Percentiles rank a stretch among this genome's conserved stretches.
These are phyloP conservation scores for Phorcus lineatus DNA, from an alignment of 2,888 invertebrate genomes.

Conservation along the genomic window DNA sequence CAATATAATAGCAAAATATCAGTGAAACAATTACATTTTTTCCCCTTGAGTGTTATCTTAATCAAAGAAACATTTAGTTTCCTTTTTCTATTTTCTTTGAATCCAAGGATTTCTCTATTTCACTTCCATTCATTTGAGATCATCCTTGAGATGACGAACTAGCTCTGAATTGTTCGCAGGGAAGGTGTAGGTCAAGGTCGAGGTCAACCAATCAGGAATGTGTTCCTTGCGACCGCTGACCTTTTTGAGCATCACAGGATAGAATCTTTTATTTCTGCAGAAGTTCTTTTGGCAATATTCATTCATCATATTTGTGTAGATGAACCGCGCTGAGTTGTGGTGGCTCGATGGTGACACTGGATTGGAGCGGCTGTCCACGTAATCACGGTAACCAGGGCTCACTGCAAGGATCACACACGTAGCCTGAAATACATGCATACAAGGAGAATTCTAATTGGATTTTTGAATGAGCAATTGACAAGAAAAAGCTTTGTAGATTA, in stretches of 20 bases:
- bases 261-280: not conserved
- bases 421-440: too few relatives aligned
- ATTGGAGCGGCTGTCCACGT: not conserved
- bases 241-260: not conserved
- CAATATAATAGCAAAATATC: too few relatives aligned
- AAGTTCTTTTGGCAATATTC: constrained; percentile 10
- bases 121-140: not conserved
- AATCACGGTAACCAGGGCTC: not conserved
- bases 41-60: too few relatives aligned
- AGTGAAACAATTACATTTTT: too few relatives aligned
- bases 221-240: not conserved
- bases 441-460: too few relatives aligned
- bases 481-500: too few relatives aligned
- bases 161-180: not conserved
- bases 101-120: too few relatives aligned
- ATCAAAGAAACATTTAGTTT: too few relatives aligned
- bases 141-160: not conserved
- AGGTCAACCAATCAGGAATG: not conserved
- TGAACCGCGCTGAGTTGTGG: not conserved
- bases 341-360: not conserved
- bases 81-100: too few relatives aligned
- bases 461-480: too few relatives aligned
- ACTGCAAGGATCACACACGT: not conserved
- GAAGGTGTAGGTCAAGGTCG: not conserved
- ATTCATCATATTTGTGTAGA: not conserved